Evolutionary conservation across 2,797 vertebrate species (phyloP).

Genomic region (Pristis pectinata): DNA sequence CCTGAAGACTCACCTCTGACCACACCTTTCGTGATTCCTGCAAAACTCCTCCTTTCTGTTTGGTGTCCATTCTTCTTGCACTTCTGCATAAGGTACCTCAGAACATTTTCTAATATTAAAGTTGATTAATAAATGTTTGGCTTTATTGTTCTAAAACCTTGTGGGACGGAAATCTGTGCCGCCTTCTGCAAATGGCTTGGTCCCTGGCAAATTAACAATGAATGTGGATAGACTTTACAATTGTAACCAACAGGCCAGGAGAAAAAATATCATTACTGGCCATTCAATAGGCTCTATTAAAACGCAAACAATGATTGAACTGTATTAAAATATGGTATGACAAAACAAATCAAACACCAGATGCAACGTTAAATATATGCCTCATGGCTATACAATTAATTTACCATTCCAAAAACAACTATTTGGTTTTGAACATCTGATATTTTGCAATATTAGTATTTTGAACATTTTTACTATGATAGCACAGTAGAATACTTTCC

Average conservation of each 20-base stretch:
- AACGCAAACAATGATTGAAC: neutral
- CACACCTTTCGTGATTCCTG: neutral
- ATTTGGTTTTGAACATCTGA: conserved; percentile 24
- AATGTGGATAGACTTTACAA: neutral
- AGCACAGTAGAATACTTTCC: neutral
- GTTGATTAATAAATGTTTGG: neutral
- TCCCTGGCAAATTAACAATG: neutral
- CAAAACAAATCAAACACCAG: conserved; percentile 14
- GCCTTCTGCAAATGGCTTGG: neutral
- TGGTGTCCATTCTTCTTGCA: neutral
- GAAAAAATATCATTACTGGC: neutral
- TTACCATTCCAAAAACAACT: neutral
- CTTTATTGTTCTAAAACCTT: neutral
- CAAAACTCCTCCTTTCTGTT: neutral
- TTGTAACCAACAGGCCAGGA: neutral
- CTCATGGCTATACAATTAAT: neutral
- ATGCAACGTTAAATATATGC: neutral
- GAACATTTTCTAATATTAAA: neutral
- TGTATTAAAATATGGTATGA: neutral
- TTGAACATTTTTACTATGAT: neutral
- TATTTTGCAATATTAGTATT: neutral
- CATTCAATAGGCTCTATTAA: neutral
- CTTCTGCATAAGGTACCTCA: neutral
- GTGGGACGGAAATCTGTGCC: neutral
- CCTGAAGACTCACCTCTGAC: neutral